Conservation (phyloP, 1,140 invertebrate genomes). For the Metopolophium dirhodum region DNA sequence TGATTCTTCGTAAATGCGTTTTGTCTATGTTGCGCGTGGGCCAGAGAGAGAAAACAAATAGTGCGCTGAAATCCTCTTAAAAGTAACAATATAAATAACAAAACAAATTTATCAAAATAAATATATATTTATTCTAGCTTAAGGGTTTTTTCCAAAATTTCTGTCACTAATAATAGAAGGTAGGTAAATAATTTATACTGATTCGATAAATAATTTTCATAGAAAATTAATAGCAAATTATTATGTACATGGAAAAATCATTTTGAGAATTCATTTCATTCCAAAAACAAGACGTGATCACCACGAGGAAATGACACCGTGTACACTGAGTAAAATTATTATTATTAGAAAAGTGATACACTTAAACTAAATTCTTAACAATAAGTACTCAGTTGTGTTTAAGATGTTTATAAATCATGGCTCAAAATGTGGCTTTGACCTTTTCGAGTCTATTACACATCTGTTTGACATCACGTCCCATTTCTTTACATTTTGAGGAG, state of each 20-base stretch:
- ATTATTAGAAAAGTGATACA: not conserved
- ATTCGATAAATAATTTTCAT: constrained; percentile 47
- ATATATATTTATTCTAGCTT: constrained; percentile 42
- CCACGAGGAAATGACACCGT: not conserved
- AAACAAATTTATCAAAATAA: constrained; percentile 24
- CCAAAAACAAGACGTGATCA: not conserved
- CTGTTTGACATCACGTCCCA: constrained; percentile 60
- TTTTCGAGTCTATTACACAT: constrained; percentile 66
- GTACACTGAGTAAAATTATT: not conserved
- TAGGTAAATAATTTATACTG: constrained; percentile 43
- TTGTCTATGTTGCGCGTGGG: no score
- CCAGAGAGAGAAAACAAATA: no score
- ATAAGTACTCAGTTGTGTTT: not conserved
- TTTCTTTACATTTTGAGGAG: constrained; percentile 64
- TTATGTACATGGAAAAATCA: constrained; percentile 37
- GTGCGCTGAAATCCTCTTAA: no score
- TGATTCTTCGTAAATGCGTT: no score
- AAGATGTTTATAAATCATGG: not conserved
- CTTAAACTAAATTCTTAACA: not conserved
- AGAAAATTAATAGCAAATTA: constrained; percentile 52
- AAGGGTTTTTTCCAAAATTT: constrained; percentile 32
- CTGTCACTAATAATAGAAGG: constrained; percentile 23
- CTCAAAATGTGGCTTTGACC: constrained; percentile 64
- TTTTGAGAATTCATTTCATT: constrained; percentile 31
- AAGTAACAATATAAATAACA: constrained; percentile 16